Conservation (phyloP, 2,888 invertebrate species). For the Helobdella robusta region DNA sequence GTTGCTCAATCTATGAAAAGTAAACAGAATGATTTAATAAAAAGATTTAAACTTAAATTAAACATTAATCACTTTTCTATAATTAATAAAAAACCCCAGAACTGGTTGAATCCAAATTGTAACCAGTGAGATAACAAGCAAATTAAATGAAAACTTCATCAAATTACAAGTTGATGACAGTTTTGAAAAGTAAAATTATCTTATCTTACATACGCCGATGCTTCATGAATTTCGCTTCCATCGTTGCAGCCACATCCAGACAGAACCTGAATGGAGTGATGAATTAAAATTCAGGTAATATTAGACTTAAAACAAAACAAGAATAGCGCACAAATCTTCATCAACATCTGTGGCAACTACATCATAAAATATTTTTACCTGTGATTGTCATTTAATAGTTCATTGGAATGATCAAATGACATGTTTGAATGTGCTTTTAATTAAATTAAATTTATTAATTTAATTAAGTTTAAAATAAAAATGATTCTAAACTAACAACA, state of each 20-base stretch:
- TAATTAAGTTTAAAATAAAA: background rate
- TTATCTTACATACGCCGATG: constrained; percentile 50
- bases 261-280: constrained; percentile 46
- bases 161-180: background rate
- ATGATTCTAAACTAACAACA: constrained; percentile 12
- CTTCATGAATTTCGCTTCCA: constrained; percentile 56
- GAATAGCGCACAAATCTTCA: no score
- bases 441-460: background rate
- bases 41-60: background rate
- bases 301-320: no score
- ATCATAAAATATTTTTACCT: no score
- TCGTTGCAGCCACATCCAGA: constrained; percentile 56
- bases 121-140: no score
- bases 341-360: no score
- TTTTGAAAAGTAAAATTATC: background rate
- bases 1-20: background rate
- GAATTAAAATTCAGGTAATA: constrained; percentile 12
- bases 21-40: background rate
- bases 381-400: no score
- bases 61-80: background rate
- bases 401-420: no score
- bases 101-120: no score
- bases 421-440: no score
- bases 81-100: no score
- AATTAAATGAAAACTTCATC: no score